Base-by-base conservation (phyloP, 2,888 invertebrate genomes). In the Oxyteleia sp. region DNA sequence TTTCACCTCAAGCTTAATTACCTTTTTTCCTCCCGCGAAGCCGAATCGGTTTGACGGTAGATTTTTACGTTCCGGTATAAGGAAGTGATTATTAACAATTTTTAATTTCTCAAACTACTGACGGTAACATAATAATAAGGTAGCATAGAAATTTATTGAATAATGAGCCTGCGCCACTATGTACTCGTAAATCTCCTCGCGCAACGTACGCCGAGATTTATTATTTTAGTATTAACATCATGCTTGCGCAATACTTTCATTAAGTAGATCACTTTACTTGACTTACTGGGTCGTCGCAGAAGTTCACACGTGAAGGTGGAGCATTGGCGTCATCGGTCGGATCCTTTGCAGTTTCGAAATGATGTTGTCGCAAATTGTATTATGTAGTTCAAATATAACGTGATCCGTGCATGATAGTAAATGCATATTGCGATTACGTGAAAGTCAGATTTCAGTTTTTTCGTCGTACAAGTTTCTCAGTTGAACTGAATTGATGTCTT, bases 241-340 rank as follows among this genome's bases (percentile, higher is more conserved):
- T 18, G 29, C 51, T 78, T 78, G 61, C 61, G 59, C 76, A 78
- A 78, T 78, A 61, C 61, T 63, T 66, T 49, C 69, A 57, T 63
- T 69, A 71, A 78, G 69, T 71, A 55, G 69, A 78, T 78, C 78
- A 53, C 61, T 80, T 55, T 57, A 59, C 63, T 69, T 61, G 55
- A 57, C 64, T 71, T 53, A 51, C 29, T 72, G 66, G 41, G 43
- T 51, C 57, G 63, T 71, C 71, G 49, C 41, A 41, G 61, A 63
- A 71, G 63, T 78, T 78, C 63, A 78, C 69, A 69, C 41, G 69
- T 57, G 29, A 38, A 66, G 66, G 41, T 16, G 57, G 20, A 57
- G 15, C 41, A 75, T 32, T 74, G 26, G 61, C 49, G 47, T 11
- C 41, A 75, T 32, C 64, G 26, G 61, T 41, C 18, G 57, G 53